Evolutionary conservation across 92 coral and sea anemone genomes (phyloP).

Genomic region (Zoanthus solanderi): DNA sequence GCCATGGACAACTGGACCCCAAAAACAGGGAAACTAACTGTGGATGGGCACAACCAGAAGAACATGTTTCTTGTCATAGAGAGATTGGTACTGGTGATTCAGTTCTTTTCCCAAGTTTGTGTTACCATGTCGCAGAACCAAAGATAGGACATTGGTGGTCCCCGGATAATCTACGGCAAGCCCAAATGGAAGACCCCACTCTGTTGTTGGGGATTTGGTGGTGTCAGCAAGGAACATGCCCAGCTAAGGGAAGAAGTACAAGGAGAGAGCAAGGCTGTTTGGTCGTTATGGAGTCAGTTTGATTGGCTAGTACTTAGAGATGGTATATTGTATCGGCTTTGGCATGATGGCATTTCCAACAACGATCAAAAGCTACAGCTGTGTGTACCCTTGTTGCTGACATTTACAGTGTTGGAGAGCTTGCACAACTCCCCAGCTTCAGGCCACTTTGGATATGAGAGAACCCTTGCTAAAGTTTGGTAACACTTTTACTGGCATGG

Average conservation of each 20-base stretch:
- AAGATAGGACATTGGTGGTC: constrained; percentile 5
- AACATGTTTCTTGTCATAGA: background rate
- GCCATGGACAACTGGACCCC: no score
- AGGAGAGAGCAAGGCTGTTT: background rate
- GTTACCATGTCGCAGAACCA: constrained; percentile 16
- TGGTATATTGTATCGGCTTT: no score
- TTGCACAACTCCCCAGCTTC: constrained; percentile 21
- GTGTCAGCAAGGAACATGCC: constrained; percentile 25
- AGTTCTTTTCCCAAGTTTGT: background rate
- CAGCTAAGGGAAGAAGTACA: background rate
- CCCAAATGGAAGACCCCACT: background rate
- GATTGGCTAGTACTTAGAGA: no score
- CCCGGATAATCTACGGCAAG: background rate
- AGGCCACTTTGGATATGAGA: constrained; percentile 30
- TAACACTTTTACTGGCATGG: constrained; percentile 10
- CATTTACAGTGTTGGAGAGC: constrained; percentile 20
- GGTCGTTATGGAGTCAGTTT: no score
- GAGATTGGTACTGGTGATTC: background rate
- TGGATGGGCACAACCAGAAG: background rate
- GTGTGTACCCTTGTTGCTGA: constrained; percentile 34
- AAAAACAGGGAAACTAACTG: constrained; percentile 2
- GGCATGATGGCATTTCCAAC: no score
- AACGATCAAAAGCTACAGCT: no score
- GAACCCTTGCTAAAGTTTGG: constrained; percentile 22
- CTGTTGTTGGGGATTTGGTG: constrained; percentile 5